Conservation (phyloP, 2,888 invertebrate genomes). For the Brachycybe producta region DNA sequence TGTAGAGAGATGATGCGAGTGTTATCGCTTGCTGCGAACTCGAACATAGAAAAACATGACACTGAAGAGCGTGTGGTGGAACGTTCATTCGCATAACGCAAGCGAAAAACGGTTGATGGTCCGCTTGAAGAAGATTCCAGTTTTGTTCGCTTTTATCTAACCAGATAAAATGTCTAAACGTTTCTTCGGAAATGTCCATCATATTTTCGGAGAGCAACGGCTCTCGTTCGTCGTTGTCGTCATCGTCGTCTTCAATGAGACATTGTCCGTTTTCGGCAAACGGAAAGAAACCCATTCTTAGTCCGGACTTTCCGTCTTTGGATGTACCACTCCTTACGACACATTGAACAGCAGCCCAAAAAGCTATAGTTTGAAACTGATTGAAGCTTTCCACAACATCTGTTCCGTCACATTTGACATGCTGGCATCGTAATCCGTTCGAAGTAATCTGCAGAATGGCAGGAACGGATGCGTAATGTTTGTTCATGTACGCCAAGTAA, state of each 20-base stretch:
- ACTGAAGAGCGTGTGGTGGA: slow-evolving; percentile 65
- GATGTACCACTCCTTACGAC: background rate
- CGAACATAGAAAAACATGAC: slow-evolving; percentile 81
- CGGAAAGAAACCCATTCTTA: slow-evolving; percentile 54
- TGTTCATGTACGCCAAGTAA: slow-evolving; percentile 45
- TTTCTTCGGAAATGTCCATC: slow-evolving; percentile 12
- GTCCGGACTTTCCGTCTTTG: background rate
- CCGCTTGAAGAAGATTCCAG: slow-evolving; percentile 17
- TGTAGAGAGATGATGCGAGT: slow-evolving; percentile 79
- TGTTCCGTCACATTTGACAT: slow-evolving; percentile 16
- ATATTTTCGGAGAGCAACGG: background rate
- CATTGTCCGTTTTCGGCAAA: slow-evolving; percentile 39
- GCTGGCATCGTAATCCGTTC: slow-evolving; percentile 55
- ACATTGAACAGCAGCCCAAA: slow-evolving; percentile 58
- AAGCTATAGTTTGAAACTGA: slow-evolving; percentile 79
- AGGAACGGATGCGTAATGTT: slow-evolving; percentile 41
- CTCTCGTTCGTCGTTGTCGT: background rate
- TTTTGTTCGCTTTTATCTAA: slow-evolving; percentile 12
- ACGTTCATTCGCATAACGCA: slow-evolving; percentile 60
- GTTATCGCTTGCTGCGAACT: slow-evolving; percentile 82
- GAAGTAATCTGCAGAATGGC: slow-evolving; percentile 53
- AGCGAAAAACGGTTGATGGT: slow-evolving; percentile 71
- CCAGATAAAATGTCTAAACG: slow-evolving; percentile 20
- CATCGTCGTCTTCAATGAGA: slow-evolving; percentile 35
- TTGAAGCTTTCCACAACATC: slow-evolving; percentile 42